Evolutionary conservation across 2,113 vertebrate genomes (phyloP), one percentile per base, ranked within the genome.

Genomic region (Zosterops japonicus): DNA sequence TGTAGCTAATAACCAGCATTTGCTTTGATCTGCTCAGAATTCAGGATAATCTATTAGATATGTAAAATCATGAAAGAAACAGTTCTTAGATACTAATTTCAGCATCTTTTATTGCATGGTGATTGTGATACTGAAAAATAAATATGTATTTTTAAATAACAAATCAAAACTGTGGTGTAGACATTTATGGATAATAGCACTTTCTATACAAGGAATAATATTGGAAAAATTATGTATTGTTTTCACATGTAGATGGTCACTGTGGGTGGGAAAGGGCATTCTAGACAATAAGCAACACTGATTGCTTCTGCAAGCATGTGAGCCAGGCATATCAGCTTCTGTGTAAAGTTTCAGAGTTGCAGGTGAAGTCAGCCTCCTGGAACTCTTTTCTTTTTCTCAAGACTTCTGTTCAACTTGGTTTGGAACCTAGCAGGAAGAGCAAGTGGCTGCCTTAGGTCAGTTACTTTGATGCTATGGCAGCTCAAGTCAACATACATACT

Each of bases 141-240:
- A 71, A 47, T 39, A 24, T 0, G 0, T 46, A 29, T 53, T 84
- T 90, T 93, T 39, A 76, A 79, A 79, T 75, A 84, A n/a, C 50
- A 47, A 68, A 82, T 17, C 18, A 42, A 52, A 87, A 61, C 36
- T 88, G 29, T 14, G 6, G 3, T 44, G 7, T 36, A 65, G 18
- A 19, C 31, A 8, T 82, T 27, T 39, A 52, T 36, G 22, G 41
- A 20, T 52, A 60, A 5, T 35, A 70, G 9, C 14, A 18, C 5
- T 31, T 74, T 63, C 59, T 70, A 35, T 61, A 15, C 8, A 19
- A 67, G n/a, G 14, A 80, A 36, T 83, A 77, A 60, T 77, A 29
- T 0, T 55, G 39, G 47, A 16, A 75, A 64, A 59, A 39, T 4
- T 18, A 8, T 1, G 0, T 52, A 1, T 6, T 57, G 13, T 67